Conservation (phyloP, 2,888 invertebrate species). For the Syrphus vitripennis region DNA sequence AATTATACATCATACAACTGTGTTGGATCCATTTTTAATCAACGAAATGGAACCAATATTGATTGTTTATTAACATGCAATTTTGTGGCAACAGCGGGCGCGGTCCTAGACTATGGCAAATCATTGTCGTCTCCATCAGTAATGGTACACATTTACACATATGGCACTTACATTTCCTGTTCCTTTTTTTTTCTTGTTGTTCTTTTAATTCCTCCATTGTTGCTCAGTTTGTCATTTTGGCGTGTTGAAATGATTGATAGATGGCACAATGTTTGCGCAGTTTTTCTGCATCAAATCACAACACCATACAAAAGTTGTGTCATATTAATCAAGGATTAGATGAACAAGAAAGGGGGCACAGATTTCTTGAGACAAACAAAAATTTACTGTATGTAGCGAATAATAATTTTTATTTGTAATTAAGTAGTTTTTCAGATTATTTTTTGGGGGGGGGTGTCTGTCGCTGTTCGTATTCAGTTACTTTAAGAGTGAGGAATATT, state of each 20-base stretch:
- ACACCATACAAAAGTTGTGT: constrained; percentile 58
- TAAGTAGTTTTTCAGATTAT: constrained; percentile 15
- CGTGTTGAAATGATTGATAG: constrained; percentile 77
- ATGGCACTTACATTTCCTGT: constrained; percentile 61
- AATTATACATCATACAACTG: not conserved
- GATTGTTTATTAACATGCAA: constrained; percentile 75
- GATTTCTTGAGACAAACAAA: not conserved
- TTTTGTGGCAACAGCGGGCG: constrained; percentile 64
- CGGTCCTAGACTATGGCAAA: constrained; percentile 40
- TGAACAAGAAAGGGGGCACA: not conserved
- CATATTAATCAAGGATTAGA: constrained; percentile 66
- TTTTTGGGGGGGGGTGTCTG: not conserved
- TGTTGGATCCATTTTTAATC: constrained; percentile 72
- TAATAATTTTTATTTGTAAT: constrained; percentile 27
- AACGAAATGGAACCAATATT: constrained; percentile 75
- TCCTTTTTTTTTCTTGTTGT: constrained; percentile 39
- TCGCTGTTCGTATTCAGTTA: not conserved
- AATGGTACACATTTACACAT: not conserved
- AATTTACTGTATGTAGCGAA: not conserved
- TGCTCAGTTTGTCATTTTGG: constrained; percentile 62
- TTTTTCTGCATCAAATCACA: constrained; percentile 54
- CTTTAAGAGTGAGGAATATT: constrained; percentile 34
- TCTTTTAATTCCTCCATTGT: not conserved
- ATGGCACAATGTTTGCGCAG: constrained; percentile 73
- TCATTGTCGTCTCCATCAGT: constrained; percentile 25